A percentile compares a stretch with the other conserved stretches of the same genome.
Evolutionary conservation across 2,113 vertebrate genomes (phyloP).

Genomic region (Sakesphorus luctuosus): DNA sequence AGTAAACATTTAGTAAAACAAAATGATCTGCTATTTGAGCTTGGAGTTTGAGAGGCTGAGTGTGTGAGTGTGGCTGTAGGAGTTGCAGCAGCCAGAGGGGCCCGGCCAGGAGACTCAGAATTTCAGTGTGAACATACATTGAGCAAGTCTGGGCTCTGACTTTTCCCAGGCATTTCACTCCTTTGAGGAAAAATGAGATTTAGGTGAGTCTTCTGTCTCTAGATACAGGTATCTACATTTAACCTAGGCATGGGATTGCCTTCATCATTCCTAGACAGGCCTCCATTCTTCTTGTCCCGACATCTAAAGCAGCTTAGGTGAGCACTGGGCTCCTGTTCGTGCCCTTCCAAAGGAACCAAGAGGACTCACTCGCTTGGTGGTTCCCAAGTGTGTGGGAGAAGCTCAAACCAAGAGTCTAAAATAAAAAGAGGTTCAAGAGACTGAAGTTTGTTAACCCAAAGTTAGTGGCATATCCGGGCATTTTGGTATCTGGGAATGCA

Average conservation of each 20-base stretch:
- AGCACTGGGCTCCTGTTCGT: background rate
- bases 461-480: background rate
- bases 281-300: background rate
- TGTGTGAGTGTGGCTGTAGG: background rate
- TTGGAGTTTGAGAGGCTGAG: background rate
- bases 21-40: background rate
- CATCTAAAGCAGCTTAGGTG: background rate
- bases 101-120: background rate
- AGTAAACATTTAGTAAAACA: background rate
- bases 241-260: background rate
- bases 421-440: background rate
- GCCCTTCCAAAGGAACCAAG: background rate
- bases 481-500: background rate
- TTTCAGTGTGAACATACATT: fast-evolving
- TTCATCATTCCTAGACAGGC: background rate
- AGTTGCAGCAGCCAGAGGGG: background rate
- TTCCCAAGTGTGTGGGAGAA: background rate
- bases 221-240: background rate
- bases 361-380: background rate
- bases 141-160: background rate
- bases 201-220: background rate
- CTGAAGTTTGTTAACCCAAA: background rate
- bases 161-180: background rate
- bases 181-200: background rate
- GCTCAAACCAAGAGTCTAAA: background rate